phyloP scores from a whole-genome alignment of 2,797 vertebrate species.

The Cyclopterus lumpus region DNA sequence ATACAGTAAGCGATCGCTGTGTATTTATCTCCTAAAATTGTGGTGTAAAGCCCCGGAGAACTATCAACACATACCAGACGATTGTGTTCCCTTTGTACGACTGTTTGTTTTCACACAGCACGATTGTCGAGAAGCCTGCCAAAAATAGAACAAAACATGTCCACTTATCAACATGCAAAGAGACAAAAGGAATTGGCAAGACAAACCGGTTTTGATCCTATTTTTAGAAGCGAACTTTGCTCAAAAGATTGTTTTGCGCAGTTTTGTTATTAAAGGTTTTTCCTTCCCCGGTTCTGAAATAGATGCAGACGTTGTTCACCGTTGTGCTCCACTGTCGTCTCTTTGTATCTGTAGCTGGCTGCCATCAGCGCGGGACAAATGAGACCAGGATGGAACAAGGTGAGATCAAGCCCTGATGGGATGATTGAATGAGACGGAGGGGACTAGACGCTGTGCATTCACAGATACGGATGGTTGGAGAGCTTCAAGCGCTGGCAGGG shows the following conservation, averaged over 20 bases:
- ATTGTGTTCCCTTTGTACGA: constrained; percentile 36
- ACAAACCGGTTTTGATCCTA: constrained; percentile 70
- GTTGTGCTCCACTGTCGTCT: constrained; percentile 31
- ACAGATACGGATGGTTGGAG: constrained; percentile 27
- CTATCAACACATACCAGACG: constrained; percentile 18
- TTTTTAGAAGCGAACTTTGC: constrained; percentile 63
- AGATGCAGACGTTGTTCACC: constrained; percentile 52
- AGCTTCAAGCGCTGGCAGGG: constrained; percentile 11
- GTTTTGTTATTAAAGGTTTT: constrained; percentile 71
- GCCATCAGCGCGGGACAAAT: constrained; percentile 33
- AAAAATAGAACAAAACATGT: constrained; percentile 67
- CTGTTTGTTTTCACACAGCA: constrained; percentile 63
- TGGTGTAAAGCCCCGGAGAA: neutral
- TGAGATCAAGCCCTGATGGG: constrained; percentile 38
- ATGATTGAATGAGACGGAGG: constrained; percentile 41
- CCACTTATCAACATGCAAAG: constrained; percentile 56
- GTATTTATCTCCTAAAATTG: constrained; percentile 13
- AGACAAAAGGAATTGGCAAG: constrained; percentile 70
- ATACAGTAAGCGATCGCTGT: constrained; percentile 19
- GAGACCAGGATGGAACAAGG: constrained; percentile 40
- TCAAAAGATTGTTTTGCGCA: constrained; percentile 64
- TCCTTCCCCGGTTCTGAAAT: constrained; percentile 65
- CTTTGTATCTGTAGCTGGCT: constrained; percentile 37
- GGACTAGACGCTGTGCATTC: constrained; percentile 12
- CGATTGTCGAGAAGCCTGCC: constrained; percentile 63